Conservation (phyloP, 2,888 invertebrate genomes). For the Tethea ocularis region DNA sequence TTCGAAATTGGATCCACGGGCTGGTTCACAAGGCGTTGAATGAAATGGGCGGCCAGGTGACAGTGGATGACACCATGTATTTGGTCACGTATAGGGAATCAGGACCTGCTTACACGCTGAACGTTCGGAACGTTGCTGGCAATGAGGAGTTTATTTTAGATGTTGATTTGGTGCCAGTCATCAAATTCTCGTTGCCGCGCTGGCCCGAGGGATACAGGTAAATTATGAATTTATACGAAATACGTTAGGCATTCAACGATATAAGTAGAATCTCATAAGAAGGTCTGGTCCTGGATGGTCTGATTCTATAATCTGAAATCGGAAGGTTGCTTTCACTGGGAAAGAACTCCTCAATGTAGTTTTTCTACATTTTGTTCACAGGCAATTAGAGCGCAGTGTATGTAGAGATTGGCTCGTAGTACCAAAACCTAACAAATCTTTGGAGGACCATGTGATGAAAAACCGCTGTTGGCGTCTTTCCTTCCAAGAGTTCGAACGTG, state of each 20-base stretch:
- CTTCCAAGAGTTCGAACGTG: conserved; percentile 81
- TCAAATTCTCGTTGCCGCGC: conserved; percentile 69
- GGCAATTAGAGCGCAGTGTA: conserved; percentile 32
- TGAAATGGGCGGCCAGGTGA: conserved; percentile 52
- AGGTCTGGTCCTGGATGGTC: too few species aligned
- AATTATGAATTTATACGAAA: conserved; percentile 14
- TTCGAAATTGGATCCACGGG: conserved; percentile 82
- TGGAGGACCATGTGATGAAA: conserved; percentile 35
- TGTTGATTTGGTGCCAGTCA: conserved; percentile 82
- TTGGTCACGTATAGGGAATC: conserved; percentile 62
- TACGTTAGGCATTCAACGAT: too few species aligned
- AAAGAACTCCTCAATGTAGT: background rate
- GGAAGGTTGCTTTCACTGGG: too few species aligned
- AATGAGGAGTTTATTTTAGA: conserved; percentile 58
- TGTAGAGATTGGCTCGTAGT: conserved; percentile 73
- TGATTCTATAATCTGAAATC: too few species aligned
- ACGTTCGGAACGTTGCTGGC: conserved; percentile 51
- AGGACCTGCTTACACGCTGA: conserved; percentile 84
- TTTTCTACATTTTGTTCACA: conserved; percentile 18
- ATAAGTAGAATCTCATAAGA: too few species aligned
- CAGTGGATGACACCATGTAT: conserved; percentile 54
- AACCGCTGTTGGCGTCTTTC: conserved; percentile 82
- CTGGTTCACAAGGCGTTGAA: conserved; percentile 72
- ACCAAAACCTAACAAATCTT: conserved; percentile 73
- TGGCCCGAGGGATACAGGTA: conserved; percentile 71